A percentile compares a stretch with the other conserved stretches of the same genome.
Conservation (phyloP, 2,113 vertebrate genomes). For the Leucopsar rothschildi region DNA sequence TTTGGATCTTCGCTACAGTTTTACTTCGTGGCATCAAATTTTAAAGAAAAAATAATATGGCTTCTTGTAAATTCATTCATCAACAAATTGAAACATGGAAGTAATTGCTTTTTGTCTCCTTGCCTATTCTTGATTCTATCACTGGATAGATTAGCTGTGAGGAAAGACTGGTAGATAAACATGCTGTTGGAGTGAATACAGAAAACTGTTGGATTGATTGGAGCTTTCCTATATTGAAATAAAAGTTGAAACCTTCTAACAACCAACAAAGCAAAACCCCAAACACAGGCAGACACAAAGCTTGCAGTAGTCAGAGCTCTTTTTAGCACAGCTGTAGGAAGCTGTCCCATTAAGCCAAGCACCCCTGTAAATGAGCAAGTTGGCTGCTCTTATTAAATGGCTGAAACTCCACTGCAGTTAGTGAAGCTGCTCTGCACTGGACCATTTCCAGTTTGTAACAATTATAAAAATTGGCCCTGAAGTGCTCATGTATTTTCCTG, state of each 20-base stretch:
- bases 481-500: background rate
- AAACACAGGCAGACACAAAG: background rate
- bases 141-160: background rate
- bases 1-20: slow-evolving; percentile 10
- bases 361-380: background rate
- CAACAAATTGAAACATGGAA: background rate
- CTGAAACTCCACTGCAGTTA: background rate
- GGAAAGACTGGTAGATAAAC: background rate
- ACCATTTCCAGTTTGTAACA: background rate
- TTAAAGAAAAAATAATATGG: slow-evolving; percentile 21
- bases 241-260: background rate
- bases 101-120: background rate
- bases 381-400: background rate
- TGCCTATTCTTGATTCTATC: background rate
- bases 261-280: background rate
- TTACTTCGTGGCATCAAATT: background rate
- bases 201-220: background rate
- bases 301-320: background rate
- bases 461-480: background rate
- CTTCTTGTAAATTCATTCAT: background rate
- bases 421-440: background rate
- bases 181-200: background rate
- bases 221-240: background rate
- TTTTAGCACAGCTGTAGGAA: background rate
- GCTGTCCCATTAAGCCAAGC: background rate